Percentiles rank a stretch among this genome's conserved stretches.
Conservation (phyloP, 2,888 invertebrate species). For the Drosophila austrosaltans region DNA sequence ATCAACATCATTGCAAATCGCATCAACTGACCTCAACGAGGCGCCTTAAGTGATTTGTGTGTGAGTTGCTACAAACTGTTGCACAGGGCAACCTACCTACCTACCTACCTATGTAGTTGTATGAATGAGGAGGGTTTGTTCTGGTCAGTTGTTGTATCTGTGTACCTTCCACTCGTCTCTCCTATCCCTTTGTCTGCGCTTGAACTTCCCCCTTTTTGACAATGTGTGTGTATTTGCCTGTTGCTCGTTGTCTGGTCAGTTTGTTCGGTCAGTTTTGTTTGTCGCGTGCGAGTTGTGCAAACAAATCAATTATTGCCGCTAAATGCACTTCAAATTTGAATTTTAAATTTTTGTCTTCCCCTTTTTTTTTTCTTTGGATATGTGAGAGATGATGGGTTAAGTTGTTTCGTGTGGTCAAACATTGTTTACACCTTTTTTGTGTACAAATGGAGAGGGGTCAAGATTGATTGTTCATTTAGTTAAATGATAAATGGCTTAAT, state of each 20-base stretch:
- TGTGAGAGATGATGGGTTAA: neutral
- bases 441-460: constrained; percentile 44
- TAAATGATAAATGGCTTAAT: constrained; percentile 5
- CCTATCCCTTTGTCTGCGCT: constrained; percentile 21
- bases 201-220: constrained; percentile 19
- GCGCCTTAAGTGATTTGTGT: constrained; percentile 66
- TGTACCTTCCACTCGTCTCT: constrained; percentile 6
- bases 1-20: constrained; percentile 62
- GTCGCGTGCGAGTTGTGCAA: constrained; percentile 69
- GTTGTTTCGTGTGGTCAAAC: constrained; percentile 48
- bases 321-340: constrained; percentile 73
- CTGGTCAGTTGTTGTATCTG: constrained; percentile 47
- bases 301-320: constrained; percentile 76
- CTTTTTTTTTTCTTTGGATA: constrained; percentile 5
- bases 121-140: constrained; percentile 45
- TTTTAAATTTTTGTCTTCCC: constrained; percentile 65
- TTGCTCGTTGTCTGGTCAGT: constrained; percentile 54
- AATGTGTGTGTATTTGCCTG: constrained; percentile 13
- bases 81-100: constrained; percentile 57
- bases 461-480: constrained; percentile 35
- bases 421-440: constrained; percentile 56
- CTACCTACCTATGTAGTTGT: neutral
- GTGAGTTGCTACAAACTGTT: constrained; percentile 55
- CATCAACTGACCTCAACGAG: constrained; percentile 66
- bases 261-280: constrained; percentile 46